phyloP scores from a whole-genome alignment of 35 echinoderm and acorn worm genomes.

The Stichopus chloronotus region DNA sequence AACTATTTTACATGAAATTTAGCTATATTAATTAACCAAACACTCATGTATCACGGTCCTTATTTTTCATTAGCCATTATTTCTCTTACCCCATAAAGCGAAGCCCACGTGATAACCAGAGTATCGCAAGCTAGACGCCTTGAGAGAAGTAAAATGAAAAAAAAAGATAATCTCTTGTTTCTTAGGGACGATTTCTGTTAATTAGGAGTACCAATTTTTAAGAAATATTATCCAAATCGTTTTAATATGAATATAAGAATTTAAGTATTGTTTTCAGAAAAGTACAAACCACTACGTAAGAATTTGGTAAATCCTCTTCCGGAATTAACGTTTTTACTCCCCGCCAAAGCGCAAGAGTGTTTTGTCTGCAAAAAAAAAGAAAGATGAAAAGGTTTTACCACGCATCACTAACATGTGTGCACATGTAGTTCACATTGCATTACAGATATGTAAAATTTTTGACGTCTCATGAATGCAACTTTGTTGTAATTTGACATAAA shows the following conservation, averaged over 20 bases:
- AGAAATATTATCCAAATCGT: not conserved
- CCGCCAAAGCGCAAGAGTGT: slow-evolving; percentile 25
- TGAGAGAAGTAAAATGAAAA: not conserved
- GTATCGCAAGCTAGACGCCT: slow-evolving; percentile 55
- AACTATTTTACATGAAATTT: no score
- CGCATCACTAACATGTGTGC: no score
- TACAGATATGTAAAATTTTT: no score
- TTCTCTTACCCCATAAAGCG: slow-evolving; percentile 51
- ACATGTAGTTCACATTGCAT: no score
- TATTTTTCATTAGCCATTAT: no score
- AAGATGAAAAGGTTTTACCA: no score
- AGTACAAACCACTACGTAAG: not conserved
- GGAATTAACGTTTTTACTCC: slow-evolving; percentile 30
- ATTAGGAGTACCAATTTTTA: no score
- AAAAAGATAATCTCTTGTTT: not conserved
- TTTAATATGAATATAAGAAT: not conserved
- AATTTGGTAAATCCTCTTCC: not conserved
- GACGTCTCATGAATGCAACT: no score
- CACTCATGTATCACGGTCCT: no score
- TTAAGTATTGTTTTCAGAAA: not conserved
- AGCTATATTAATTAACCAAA: no score
- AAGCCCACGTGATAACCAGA: slow-evolving; percentile 59
- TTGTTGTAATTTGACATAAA: no score
- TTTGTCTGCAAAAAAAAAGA: not conserved
- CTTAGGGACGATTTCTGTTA: no score